Evolutionary conservation across 1,140 invertebrate genomes (phyloP).

Genomic region (Armadillidium nasatum): DNA sequence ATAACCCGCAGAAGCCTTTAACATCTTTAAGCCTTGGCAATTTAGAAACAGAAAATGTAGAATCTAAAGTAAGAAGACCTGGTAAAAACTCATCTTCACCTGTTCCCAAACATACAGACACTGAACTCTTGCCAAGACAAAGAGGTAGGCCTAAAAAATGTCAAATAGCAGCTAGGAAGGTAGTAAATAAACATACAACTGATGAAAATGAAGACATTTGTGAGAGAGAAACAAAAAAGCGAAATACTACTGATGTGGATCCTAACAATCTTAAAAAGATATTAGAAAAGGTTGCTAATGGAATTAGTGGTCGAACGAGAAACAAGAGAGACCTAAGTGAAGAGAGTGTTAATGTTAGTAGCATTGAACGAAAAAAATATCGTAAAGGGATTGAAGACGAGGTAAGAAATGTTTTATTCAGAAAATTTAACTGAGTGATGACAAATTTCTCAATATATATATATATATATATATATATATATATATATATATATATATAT

Average conservation of each 20-base stretch:
- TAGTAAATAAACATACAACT: not conserved
- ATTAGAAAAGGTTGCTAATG: slow-evolving; percentile 51
- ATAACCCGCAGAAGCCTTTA: not conserved
- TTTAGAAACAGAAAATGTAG: slow-evolving; percentile 7
- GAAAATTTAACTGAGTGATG: not conserved
- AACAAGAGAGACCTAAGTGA: slow-evolving; percentile 40
- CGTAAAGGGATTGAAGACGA: slow-evolving; percentile 40
- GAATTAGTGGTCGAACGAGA: slow-evolving; percentile 46
- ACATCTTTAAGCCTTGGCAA: not conserved
- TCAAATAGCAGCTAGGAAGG: not conserved
- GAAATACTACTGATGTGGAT: not conserved
- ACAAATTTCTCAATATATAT: no score
- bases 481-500: slow-evolving; percentile 14
- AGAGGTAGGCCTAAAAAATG: not conserved
- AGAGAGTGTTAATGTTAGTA: slow-evolving; percentile 47
- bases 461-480: slow-evolving; percentile 8
- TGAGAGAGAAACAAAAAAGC: not conserved
- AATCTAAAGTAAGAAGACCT: slow-evolving; percentile 9
- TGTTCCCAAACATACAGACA: not conserved
- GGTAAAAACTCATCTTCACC: not conserved
- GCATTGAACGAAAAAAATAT: slow-evolving; percentile 47
- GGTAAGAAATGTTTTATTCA: slow-evolving; percentile 28
- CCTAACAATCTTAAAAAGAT: slow-evolving; percentile 45
- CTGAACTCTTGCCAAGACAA: not conserved
- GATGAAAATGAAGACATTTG: not conserved